Evolutionary conservation across 2,113 vertebrate species (phyloP), one percentile per base, ranked within the genome.

Genomic region (Psittacula cyanocephala): DNA sequence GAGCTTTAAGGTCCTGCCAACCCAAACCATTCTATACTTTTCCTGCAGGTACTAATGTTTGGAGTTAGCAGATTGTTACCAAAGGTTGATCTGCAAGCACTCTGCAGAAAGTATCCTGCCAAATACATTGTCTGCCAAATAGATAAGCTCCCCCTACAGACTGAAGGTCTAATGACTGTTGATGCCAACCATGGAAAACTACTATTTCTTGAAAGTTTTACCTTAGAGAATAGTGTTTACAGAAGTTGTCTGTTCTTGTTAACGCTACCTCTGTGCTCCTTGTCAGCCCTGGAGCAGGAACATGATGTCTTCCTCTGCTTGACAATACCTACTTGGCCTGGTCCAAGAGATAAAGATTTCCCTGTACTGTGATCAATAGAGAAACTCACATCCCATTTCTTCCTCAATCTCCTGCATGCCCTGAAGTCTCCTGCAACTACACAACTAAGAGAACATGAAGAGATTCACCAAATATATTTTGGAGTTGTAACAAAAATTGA

Each of bases 161-260:
- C 39, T 1, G 4, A 80, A 17, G 3, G 3, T 46, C 29, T 6
- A 35, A 29, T 9, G 23, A 18, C 17, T 33, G 4, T 31, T 75
- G 15, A 14, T 35, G 7, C 14, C 31, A 72, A 19, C 17, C 15
- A 35, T 0, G 0, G 67, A 14, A 68, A 76, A 63, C 12, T 1
- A 60, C 4, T 29, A 47, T 31, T 55, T 41, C 33, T 76, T 72
- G n/a, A 8, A 55, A 62, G 28, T 23, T 65, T 22, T 86, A 65
- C 13, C 4, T 9, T 41, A 33, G 19, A 74, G 23, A 87, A 53
- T 17, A 75, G 10, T 3, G 2, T 17, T 75, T 68, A 2, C 2
- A 55, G 31, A 75, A 47, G 6, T 17, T 31, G 9, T 15, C 35
- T 68, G 6, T 28, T 84, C 22, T 76, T 79, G 16, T 63, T 84